phyloP scores from a whole-genome alignment of 2,888 invertebrate genomes.

The Andrena bicolor region DNA sequence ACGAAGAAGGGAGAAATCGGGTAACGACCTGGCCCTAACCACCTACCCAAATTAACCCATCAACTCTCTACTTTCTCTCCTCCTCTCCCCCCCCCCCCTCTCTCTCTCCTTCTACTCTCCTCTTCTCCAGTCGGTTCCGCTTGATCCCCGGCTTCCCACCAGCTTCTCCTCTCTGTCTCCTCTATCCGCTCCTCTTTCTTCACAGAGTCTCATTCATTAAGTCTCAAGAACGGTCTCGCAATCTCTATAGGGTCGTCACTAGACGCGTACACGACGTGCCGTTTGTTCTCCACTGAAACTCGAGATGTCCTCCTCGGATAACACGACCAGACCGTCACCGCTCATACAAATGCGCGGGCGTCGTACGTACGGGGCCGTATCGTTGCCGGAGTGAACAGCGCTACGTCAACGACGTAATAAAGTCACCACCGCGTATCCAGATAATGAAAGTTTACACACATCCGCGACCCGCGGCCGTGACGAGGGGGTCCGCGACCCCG shows the following conservation, averaged over 20 bases:
- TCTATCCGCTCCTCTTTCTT: constrained; percentile 32
- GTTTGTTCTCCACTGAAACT: constrained; percentile 80
- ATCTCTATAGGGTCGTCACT: constrained; percentile 74
- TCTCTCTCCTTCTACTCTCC: constrained; percentile 9
- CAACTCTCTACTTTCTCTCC: constrained; percentile 42
- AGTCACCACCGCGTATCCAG: constrained; percentile 46
- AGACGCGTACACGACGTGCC: constrained; percentile 79
- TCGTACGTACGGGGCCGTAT: background rate
- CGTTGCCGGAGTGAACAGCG: constrained; percentile 5
- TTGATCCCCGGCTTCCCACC: constrained; percentile 2
- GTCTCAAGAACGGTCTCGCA: constrained; percentile 75
- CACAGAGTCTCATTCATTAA: constrained; percentile 75
- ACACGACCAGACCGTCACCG: constrained; percentile 67
- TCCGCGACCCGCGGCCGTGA: constrained; percentile 39
- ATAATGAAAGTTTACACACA: constrained; percentile 71
- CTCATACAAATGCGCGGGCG: constrained; percentile 40
- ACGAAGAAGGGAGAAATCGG: constrained; percentile 56
- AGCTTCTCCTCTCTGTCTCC: constrained; percentile 9
- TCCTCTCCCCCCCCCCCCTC: background rate
- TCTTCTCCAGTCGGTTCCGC: background rate
- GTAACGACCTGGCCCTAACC: constrained; percentile 61
- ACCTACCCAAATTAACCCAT: constrained; percentile 50
- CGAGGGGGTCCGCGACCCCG: constrained; percentile 20
- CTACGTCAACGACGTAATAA: constrained; percentile 53
- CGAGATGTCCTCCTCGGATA: constrained; percentile 79